phyloP scores from a whole-genome alignment of 2,113 vertebrate species.

The Aythya baeri region DNA sequence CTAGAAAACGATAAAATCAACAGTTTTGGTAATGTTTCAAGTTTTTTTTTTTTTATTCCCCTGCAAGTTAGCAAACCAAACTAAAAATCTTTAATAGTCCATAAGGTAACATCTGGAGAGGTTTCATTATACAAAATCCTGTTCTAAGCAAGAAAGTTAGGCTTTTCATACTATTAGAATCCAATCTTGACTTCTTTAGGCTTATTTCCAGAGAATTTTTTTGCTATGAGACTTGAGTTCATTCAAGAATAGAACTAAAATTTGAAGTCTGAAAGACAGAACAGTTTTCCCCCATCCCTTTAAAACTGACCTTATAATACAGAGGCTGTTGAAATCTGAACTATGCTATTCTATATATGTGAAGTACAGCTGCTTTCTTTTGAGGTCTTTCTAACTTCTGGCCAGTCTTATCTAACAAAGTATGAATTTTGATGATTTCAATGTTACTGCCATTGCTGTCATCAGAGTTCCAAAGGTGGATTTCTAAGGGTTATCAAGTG shows the following conservation, averaged over 20 bases:
- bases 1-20: not conserved
- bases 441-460: not conserved
- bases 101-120: not conserved
- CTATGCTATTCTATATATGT: not conserved
- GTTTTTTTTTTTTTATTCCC: not conserved
- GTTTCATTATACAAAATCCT: not conserved
- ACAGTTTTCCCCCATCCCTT: not conserved
- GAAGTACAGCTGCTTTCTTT: not conserved
- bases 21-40: not conserved
- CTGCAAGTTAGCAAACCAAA: not conserved
- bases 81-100: not conserved
- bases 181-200: not conserved
- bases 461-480: not conserved
- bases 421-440: not conserved
- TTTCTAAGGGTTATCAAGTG: not conserved
- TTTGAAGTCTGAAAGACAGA: not conserved
- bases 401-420: not conserved
- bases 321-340: not conserved
- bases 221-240: not conserved
- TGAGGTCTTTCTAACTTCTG: not conserved
- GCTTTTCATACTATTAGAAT: not conserved
- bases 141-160: not conserved
- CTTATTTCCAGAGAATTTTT: not conserved
- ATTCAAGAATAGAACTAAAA: not conserved
- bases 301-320: not conserved